A percentile compares a stretch with the other conserved stretches of the same genome.
phyloP scores from a whole-genome alignment of 1,140 invertebrate genomes.

The Sogatella furcifera region DNA sequence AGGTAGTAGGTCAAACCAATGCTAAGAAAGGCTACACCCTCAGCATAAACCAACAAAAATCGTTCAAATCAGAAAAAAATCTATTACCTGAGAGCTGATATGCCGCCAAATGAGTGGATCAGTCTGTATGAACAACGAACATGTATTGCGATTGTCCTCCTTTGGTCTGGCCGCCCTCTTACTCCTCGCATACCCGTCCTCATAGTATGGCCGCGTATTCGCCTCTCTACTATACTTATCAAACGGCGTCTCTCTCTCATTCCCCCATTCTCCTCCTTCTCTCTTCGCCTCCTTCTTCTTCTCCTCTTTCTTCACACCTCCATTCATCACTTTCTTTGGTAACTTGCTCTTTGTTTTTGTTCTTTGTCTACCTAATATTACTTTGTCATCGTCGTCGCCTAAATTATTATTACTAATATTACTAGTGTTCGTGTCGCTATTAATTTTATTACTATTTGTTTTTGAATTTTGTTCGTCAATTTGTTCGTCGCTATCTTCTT shows the following conservation, averaged over 20 bases:
- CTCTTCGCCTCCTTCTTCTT: not conserved
- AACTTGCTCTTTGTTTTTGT: slow-evolving; percentile 15
- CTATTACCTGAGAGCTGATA: slow-evolving; percentile 51
- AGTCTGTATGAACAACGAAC: slow-evolving; percentile 93
- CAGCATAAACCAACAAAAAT: too few species aligned
- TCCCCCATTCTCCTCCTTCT: not conserved
- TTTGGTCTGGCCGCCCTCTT: slow-evolving; percentile 44
- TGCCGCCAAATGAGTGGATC: slow-evolving; percentile 95
- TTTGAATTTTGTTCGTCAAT: slow-evolving; percentile 1
- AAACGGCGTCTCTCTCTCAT: slow-evolving; percentile 32
- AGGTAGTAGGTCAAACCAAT: too few species aligned
- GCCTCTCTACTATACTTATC: slow-evolving; percentile 56
- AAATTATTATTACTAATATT: not conserved
- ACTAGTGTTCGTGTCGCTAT: too few species aligned
- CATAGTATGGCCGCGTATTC: slow-evolving; percentile 35
- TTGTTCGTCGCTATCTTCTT: slow-evolving; percentile 32
- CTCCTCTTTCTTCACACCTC: not conserved
- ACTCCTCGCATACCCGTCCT: slow-evolving; percentile 27
- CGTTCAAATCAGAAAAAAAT: too few species aligned
- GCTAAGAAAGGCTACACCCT: too few species aligned
- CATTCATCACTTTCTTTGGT: not conserved
- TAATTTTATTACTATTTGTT: too few species aligned
- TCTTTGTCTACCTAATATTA: not conserved
- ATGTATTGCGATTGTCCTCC: slow-evolving; percentile 70
- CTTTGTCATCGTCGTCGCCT: slow-evolving; percentile 24